phyloP scores from a whole-genome alignment of 2,797 vertebrate species.

The Chrysocyon brachyurus region DNA sequence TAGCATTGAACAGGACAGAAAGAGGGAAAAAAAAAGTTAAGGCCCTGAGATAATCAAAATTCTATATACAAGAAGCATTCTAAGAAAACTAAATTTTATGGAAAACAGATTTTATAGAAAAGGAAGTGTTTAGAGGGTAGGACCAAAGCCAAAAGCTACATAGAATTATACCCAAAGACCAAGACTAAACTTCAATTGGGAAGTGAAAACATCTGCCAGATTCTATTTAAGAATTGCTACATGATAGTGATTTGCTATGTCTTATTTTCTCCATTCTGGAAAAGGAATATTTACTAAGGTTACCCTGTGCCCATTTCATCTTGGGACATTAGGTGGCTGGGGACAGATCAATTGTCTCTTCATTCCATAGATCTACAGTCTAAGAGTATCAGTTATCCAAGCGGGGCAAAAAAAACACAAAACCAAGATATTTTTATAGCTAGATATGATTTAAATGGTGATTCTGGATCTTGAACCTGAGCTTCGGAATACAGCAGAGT shows the following conservation, averaged over 20 bases:
- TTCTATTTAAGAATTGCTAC: background rate
- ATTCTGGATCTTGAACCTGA: background rate
- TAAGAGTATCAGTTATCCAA: background rate
- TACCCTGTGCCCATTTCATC: background rate
- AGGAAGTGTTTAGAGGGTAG: background rate
- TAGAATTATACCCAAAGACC: background rate
- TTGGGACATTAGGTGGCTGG: background rate
- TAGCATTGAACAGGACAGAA: background rate
- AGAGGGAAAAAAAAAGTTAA: background rate
- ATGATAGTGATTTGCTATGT: background rate
- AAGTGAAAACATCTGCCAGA: background rate
- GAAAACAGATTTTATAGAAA: background rate
- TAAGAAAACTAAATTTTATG: background rate
- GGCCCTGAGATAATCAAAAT: background rate
- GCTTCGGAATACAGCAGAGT: background rate
- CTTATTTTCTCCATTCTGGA: background rate
- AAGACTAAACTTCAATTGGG: background rate
- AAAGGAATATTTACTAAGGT: background rate
- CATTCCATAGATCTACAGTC: background rate
- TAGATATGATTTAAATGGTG: background rate
- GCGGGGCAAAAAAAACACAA: background rate
- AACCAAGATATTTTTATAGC: background rate
- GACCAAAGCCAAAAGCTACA: background rate
- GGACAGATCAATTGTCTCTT: background rate
- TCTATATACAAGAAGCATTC: background rate